A percentile compares a stretch with the other conserved stretches of the same genome.
phyloP scores from a whole-genome alignment of 2,113 vertebrate species.

The Syngnathus typhle region DNA sequence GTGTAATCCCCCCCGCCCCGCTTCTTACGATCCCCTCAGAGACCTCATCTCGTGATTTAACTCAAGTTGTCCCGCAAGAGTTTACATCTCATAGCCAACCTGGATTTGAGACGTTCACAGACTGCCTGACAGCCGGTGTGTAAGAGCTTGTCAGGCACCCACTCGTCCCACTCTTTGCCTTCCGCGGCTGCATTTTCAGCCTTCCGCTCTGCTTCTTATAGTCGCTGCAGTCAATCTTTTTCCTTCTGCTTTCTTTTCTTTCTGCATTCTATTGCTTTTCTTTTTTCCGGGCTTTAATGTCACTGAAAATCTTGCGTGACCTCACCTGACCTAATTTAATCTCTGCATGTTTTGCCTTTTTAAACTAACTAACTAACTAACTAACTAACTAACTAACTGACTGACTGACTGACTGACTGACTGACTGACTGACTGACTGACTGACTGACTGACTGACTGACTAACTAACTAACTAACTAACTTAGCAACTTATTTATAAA shows the following conservation, averaged over 20 bases:
- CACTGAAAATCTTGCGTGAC: neutral
- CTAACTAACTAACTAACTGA: no score
- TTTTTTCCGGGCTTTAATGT: neutral
- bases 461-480: no score
- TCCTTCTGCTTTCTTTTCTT: constrained; percentile 22
- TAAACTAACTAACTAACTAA: no score
- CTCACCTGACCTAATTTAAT: no score
- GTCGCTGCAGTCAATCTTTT: constrained; percentile 23
- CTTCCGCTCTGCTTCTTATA: constrained; percentile 29
- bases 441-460: no score
- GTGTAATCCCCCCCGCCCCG: neutral
- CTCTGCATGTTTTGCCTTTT: no score
- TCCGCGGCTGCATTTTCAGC: constrained; percentile 49
- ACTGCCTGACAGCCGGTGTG: constrained; percentile 33
- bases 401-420: no score
- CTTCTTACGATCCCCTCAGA: neutral
- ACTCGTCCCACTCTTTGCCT: constrained; percentile 34
- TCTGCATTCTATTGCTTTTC: neutral
- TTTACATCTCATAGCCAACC: constrained; percentile 33
- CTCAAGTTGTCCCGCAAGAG: constrained; percentile 22
- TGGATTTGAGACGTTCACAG: constrained; percentile 31
- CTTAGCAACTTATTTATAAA: no score
- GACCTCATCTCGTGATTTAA: constrained; percentile 10
- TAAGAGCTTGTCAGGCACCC: constrained; percentile 17
- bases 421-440: no score